These are phyloP conservation scores for Acanthisitta chloris DNA, from an alignment of 2,113 vertebrate genomes.

Conservation along the genomic window DNA sequence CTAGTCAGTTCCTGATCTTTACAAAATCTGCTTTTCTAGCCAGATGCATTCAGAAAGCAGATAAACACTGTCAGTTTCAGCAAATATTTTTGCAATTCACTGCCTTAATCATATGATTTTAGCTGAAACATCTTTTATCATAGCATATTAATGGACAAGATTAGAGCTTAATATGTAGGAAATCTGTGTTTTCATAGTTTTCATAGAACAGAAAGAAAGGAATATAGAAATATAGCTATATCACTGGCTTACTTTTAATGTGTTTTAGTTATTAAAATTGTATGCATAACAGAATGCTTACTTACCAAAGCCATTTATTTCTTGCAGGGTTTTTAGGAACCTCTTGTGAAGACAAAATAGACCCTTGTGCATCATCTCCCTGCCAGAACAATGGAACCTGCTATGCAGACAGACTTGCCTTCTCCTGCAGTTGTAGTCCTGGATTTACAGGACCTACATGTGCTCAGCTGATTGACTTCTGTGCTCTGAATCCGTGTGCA, in stretches of 20 bases:
- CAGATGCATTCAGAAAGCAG: background rate
- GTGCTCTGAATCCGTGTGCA: constrained; percentile 92
- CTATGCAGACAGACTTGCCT: constrained; percentile 75
- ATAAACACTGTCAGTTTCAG: background rate
- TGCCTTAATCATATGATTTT: background rate
- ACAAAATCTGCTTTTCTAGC: background rate
- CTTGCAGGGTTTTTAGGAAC: constrained; percentile 84
- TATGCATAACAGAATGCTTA: background rate
- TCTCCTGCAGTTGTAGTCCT: constrained; percentile 86
- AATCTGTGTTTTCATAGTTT: background rate
- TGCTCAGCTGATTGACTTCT: constrained; percentile 92
- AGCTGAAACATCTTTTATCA: background rate
- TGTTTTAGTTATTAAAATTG: background rate
- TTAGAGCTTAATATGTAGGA: background rate
- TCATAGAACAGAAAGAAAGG: background rate
- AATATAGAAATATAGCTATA: background rate
- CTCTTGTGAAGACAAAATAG: constrained; percentile 87
- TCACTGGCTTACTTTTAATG: background rate
- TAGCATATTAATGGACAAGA: background rate
- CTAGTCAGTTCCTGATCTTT: background rate
- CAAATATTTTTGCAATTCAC: background rate
- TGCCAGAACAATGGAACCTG: constrained; percentile 96
- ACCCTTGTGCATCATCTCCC: constrained; percentile 86
- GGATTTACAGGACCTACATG: constrained; percentile 93
- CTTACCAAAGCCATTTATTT: background rate